Base-by-base conservation (phyloP, 2,797 vertebrate genomes). In the Orientallactaga sibirica region DNA sequence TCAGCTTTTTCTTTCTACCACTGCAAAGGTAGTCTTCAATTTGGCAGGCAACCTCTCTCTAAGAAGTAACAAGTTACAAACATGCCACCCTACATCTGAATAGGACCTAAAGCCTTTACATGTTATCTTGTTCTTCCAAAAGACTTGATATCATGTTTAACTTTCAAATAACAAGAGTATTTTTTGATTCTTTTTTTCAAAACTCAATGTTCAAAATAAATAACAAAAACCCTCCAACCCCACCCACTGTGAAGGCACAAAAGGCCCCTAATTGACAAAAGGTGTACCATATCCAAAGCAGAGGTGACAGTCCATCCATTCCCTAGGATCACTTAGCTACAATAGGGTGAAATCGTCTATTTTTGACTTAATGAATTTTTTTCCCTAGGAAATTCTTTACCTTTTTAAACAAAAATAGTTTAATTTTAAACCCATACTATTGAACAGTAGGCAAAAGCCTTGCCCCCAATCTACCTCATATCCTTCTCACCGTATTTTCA, bases 171-270 rank as follows among this genome's bases (percentile, higher is more conserved):
- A 95, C 7, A 97, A 94, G 92, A 95, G 96, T 88, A 80, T 95
- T 41, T 67, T 97, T 96, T 91, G 93, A 97, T 48, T 95, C 92
- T 97, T 96, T 92, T 91, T 83, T 94, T 94, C 24, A 64, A 79
- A 93, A 97, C 68, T 89, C 77, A 86, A 84, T 93, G 92, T 87
- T 93, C 79, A 5, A 97, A 97, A 98, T 77, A 86, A 97, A 78
- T 48, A 98, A 98, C 97, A 58, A 62, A 94, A 90, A 79, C 8
- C 5, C n/a, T 77, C 80, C 29, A 77, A 86, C 73, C 80, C 29
- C 74, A 86, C 73, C 90, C 80, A 94, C 93, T 97, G 97, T 97
- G 97, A 98, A 98, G 98, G 98, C 98, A 99, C 98, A 98, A 97
- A 97, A 98, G 98, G 95, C 98, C 88, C 84, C 16, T 84, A 80